Evolutionary conservation across 2,113 vertebrate species (phyloP).

Genomic region (Gorsachius goisagi): DNA sequence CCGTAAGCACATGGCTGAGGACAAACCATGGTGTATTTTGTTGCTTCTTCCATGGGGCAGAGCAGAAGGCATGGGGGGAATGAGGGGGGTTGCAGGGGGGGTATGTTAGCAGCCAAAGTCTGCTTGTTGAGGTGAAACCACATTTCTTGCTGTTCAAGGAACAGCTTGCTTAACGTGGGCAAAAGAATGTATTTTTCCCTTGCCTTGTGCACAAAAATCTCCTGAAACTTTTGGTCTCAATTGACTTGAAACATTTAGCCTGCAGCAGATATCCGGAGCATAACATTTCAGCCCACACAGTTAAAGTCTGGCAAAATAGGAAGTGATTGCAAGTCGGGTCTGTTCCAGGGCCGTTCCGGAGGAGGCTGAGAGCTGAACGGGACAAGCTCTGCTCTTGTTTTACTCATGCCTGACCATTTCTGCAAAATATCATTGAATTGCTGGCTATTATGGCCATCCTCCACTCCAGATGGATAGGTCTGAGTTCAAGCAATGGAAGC

Average conservation of each 20-base stretch:
- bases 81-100: fast-evolving
- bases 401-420: neutral
- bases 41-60: neutral
- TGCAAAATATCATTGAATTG: neutral
- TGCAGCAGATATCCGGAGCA: conserved; percentile 17
- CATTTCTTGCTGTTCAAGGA: neutral
- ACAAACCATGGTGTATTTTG: neutral
- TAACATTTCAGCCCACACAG: conserved; percentile 22
- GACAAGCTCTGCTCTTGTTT: neutral
- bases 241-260: neutral
- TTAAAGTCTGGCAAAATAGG: neutral
- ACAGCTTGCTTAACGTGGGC: neutral
- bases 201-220: neutral
- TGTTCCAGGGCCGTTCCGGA: neutral
- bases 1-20: neutral
- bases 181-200: conserved; percentile 30
- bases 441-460: neutral
- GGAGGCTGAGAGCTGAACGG: neutral
- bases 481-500: neutral
- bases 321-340: neutral
- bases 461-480: neutral
- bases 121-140: neutral
- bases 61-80: neutral
- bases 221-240: neutral
- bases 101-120: neutral